phyloP scores from a whole-genome alignment of 2,888 invertebrate species.

The Eupithecia pulchellata region DNA sequence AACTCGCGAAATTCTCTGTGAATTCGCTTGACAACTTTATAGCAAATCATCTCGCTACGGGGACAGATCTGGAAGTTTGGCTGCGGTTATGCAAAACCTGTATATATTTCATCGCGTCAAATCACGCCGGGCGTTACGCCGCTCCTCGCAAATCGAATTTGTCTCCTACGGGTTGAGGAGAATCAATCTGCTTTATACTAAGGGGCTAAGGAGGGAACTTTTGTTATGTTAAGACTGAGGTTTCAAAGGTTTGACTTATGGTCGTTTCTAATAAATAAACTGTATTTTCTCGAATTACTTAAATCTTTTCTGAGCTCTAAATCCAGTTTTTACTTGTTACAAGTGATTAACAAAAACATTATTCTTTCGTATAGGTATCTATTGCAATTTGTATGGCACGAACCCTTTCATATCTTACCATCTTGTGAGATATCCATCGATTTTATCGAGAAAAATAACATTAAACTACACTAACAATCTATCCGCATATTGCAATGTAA shows the following conservation, averaged over 20 bases:
- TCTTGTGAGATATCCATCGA: not conserved
- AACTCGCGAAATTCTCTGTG: not conserved
- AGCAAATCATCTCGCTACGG: conserved; percentile 25
- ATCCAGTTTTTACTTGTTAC: not conserved
- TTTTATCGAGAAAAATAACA: too few relatives aligned
- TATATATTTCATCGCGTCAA: conserved; percentile 69
- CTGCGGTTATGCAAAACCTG: conserved; percentile 46
- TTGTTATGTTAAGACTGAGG: not conserved
- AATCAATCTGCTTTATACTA: conserved; percentile 78
- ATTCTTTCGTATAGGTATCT: not conserved
- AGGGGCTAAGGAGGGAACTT: conserved; percentile 48
- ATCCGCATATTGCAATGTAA: not conserved
- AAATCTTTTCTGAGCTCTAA: not conserved
- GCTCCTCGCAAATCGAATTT: conserved; percentile 77
- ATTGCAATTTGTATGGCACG: not conserved
- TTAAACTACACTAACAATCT: not conserved
- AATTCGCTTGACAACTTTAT: conserved; percentile 12
- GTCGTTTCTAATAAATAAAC: not conserved
- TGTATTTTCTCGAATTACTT: not conserved
- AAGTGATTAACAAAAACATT: not conserved
- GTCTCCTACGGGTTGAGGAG: conserved; percentile 74
- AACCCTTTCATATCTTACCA: not conserved
- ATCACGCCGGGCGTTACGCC: conserved; percentile 52
- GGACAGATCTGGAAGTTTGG: conserved; percentile 17
- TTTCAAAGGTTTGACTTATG: not conserved